phyloP scores from a whole-genome alignment of 2,888 invertebrate species.

The Acrobasis suavella region DNA sequence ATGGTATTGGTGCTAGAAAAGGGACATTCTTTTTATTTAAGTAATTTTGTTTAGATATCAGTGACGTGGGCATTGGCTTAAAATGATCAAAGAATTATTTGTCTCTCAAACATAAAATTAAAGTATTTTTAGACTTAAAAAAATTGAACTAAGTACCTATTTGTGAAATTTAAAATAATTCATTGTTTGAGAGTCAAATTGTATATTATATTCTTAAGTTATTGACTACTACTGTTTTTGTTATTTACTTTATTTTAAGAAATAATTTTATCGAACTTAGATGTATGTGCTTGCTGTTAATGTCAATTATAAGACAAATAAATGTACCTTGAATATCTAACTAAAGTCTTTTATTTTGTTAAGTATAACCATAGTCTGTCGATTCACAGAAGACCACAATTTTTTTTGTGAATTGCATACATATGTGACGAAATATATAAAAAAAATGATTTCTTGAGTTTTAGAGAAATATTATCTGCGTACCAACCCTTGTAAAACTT shows the following conservation, averaged over 20 bases:
- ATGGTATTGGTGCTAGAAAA: not conserved
- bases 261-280: not conserved
- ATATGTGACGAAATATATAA: too few relatives aligned
- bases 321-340: slow-evolving; percentile 24
- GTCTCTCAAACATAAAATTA: not conserved
- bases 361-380: too few relatives aligned
- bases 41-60: not conserved
- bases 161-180: not conserved
- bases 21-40: not conserved
- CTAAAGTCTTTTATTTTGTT: not conserved
- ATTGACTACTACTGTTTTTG: slow-evolving; percentile 9
- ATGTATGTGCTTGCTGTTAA: slow-evolving; percentile 19
- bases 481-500: too few relatives aligned
- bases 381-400: too few relatives aligned
- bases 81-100: not conserved
- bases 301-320: slow-evolving; percentile 29
- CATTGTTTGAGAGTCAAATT: not conserved
- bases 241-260: slow-evolving; percentile 11
- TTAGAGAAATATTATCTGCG: too few relatives aligned
- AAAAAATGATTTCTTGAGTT: too few relatives aligned
- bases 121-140: not conserved
- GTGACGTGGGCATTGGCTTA: not conserved
- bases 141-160: not conserved
- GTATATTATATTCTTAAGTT: not conserved
- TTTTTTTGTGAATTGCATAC: too few relatives aligned